Base-by-base conservation (phyloP, 2,797 vertebrate genomes). In the Orientallactaga sibirica region DNA sequence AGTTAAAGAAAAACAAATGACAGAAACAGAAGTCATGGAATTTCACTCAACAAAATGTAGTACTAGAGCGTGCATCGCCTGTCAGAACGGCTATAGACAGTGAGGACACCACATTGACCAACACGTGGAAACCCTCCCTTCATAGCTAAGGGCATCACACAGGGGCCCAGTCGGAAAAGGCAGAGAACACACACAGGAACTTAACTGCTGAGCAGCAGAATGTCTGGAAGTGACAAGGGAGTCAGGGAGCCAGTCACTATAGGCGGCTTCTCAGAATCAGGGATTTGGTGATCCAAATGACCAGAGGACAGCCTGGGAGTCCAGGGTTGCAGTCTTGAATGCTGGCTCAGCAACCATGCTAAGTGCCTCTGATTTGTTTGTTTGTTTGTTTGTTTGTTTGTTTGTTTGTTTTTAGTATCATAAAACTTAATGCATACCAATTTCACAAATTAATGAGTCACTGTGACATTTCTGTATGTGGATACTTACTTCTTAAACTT, bases 1-100 rank as follows among this genome's bases (percentile, higher is more conserved):
- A 41, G 18, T 48, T 62, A 88, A 19, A 95, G 27, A 48, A 88
- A 94, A 81, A 4, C 67, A 86, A 90, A 37, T 37, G 4, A 41
- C 2, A 80, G 10, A 77, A 48, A 55, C 25, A 90, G 20, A 81
- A 75, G 27, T 84, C 66, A 73, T 5, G 43, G 43, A 73, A 67
- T 25, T 55, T 43, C 48, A 67, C 3, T 84, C 16, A 81, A 74
- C 1, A 0, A 74, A 86, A 79, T 41, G 52, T 86, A 58, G 64
- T 86, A 41, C 55, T 9, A 27, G 80, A 88, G 20, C 86, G 3
- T 6, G 41, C 43, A 22, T 22, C 20, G 61, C 66, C 27, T 62
- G 14, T 41, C 67, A 62, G 19, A 29, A 80, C 29, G 61, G 5
- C 33, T 87, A 18, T 41, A 78, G 64, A 24, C 25, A 62, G 16